Evolutionary conservation across 2,113 vertebrate genomes (phyloP).

Genomic region (Lamprologus ornatipinnis): DNA sequence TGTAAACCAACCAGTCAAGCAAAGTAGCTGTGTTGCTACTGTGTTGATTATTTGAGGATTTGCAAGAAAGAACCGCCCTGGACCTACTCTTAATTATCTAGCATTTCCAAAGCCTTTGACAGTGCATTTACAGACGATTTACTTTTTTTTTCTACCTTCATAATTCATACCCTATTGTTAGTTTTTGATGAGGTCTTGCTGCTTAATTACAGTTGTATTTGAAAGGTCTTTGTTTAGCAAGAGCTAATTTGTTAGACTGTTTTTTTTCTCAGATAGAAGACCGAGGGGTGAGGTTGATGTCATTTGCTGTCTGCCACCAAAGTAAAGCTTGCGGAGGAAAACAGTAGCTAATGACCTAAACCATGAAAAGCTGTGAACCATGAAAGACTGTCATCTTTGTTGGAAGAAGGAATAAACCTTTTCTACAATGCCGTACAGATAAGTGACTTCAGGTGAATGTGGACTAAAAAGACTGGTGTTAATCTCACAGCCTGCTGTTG

Average conservation of each 20-base stretch:
- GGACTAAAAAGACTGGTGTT: neutral
- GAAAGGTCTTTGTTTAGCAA: constrained; percentile 4
- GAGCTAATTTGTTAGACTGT: constrained; percentile 38
- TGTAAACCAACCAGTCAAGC: neutral
- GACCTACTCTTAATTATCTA: constrained; percentile 14
- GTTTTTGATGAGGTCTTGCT: constrained; percentile 19
- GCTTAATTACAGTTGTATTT: constrained; percentile 44
- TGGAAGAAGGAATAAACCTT: neutral
- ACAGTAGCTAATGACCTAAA: constrained; percentile 23
- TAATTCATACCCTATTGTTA: constrained; percentile 18
- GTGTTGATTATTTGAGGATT: neutral
- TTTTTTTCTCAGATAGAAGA: constrained; percentile 13
- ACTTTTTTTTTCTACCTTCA: constrained; percentile 3
- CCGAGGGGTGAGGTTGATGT: neutral
- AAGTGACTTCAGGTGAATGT: neutral
- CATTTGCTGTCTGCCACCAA: constrained; percentile 26
- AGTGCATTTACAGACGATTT: neutral
- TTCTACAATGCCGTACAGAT: neutral
- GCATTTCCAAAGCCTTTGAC: constrained; percentile 19
- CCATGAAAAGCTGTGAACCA: constrained; percentile 34
- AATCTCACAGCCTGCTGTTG: neutral
- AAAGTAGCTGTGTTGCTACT: neutral
- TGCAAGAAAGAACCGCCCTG: neutral
- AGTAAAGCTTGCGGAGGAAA: constrained; percentile 7
- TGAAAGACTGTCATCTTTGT: constrained; percentile 32